These are phyloP conservation scores for Microctonus hyperodae DNA, from an alignment of 2,888 invertebrate genomes.

Conservation along the genomic window DNA sequence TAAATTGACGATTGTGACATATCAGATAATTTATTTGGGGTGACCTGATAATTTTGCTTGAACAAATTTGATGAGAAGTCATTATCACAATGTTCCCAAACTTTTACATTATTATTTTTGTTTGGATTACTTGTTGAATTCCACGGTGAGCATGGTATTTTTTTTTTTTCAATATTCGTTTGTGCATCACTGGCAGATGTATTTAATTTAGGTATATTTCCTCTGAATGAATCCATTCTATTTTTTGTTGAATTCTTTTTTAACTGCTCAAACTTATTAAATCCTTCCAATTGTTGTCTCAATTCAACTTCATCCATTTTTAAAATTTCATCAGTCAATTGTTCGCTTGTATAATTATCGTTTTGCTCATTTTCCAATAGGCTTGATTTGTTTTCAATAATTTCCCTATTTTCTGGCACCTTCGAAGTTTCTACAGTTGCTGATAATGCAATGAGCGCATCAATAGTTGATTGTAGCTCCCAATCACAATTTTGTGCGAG, in stretches of 20 bases:
- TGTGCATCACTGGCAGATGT: not conserved
- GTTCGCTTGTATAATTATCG: not conserved
- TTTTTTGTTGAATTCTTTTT: slow-evolving; percentile 36
- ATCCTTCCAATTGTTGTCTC: slow-evolving; percentile 36
- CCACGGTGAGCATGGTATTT: slow-evolving; percentile 3
- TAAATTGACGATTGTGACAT: not conserved
- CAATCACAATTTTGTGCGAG: slow-evolving; percentile 51
- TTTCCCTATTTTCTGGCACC: slow-evolving; percentile 13
- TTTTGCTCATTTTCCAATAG: not conserved
- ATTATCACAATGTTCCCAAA: not conserved
- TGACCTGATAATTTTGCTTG: not conserved
- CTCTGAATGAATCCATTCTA: slow-evolving; percentile 39
- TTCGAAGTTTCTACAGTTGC: slow-evolving; percentile 38
- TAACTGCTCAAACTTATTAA: slow-evolving; percentile 38
- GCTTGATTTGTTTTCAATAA: not conserved
- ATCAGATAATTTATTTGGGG: not conserved
- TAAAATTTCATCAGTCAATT: slow-evolving; percentile 9
- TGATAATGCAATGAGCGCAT: slow-evolving; percentile 46
- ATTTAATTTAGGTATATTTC: slow-evolving; percentile 40
- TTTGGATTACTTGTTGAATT: not conserved
- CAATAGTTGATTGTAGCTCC: slow-evolving; percentile 48
- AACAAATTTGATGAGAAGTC: not conserved
- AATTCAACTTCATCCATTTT: slow-evolving; percentile 38
- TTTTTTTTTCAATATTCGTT: not conserved
- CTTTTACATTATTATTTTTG: not conserved